Evolutionary conservation across 2,888 invertebrate species (phyloP), one percentile per base, ranked within the genome.

Genomic region (Ditula angustiorana): DNA sequence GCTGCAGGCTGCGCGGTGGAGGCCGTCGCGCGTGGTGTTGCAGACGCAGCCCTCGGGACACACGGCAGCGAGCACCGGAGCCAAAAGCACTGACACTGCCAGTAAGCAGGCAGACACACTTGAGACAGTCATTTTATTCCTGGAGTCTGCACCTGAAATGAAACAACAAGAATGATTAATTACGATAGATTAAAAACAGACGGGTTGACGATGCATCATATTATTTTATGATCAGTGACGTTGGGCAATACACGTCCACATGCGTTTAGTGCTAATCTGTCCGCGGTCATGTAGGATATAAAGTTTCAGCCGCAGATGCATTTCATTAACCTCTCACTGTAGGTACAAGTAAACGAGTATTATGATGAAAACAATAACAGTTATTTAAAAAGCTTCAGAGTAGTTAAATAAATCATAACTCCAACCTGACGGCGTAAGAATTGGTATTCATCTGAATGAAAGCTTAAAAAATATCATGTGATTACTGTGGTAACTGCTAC

Each of bases 1-100:
- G 63, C 94, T 94, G 80, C 95, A 95, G 67, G 94, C 94, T 28
- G 94, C 93, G 67, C 96, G 93, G 33, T 96, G 95, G 70, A 95
- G 95, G 53, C 94, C 92, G 80, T 96, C 96, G n/a, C 95, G 94
- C 19, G 95, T 94, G 33, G 94, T 92, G 68, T 94, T 94, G 77
- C 95, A 94, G 53, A 88, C 83, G 75, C 94, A 94, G 71, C 87
- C 80, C 58, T 92, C 87, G 13, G 94, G 94, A 72, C 94, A 95
- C 61, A 88, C 78, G 37, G 87, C 77, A 28, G 90, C 85, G 37
- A 85, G 69, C 46, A 78, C 74, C 21, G 87, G 85, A 30, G 83
- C 79, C 63, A 85, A 70, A 69, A 90, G 76, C 69, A 87, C 68
- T 49, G 82, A 84, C 62, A 83, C 76, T 61, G 81, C 85, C 74